Evolutionary conservation across 2,797 vertebrate species (phyloP), one percentile per base, ranked within the genome.

Genomic region (Poecile montanus): DNA sequence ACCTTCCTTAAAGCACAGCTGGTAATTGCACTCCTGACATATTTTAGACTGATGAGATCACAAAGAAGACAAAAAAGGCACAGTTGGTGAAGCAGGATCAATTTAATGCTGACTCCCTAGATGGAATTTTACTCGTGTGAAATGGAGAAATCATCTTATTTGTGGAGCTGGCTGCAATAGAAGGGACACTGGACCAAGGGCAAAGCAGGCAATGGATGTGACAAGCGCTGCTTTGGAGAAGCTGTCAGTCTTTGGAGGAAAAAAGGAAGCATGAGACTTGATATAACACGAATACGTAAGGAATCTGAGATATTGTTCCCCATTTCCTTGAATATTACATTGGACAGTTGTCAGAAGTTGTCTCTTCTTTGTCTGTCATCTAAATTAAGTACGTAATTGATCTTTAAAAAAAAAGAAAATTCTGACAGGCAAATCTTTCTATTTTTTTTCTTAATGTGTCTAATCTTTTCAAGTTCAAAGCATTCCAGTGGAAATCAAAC

Each of bases 381-480:
- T 93, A 85, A 94, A 95, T 95, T 93, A 95, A 95, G 61, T 85
- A 91, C 7, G 40, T 91, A 96, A 96, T 85, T 93, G 92, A 96
- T 90, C 94, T 89, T 91, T 19, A n/a, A 88, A 90, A 65, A 78
- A 82, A 80, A 65, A 65, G 53, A 75, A 65, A 93, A 81, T 67
- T 75, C 75, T 89, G 87, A 93, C 74, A 89, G 58, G 77, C 76
- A 94, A 92, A 73, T 95, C 54, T 95, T 89, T 63, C 71, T 75
- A 17, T 76, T 91, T 87, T 85, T 81, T 78, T 76, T 36, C 80
- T 67, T 93, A 93, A 95, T 92, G 54, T 94, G 84, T 92, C 78
- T 96, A 91, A 91, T 96, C 93, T 88, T 96, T 95, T 94, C 81
- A 95, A 95, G 79, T 93, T 96, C 93, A 95, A 96, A 96, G 92